Evolutionary conservation across 1,140 invertebrate species (phyloP), one percentile per base, ranked within the genome.

Genomic region (Macrobrachium nipponense): DNA sequence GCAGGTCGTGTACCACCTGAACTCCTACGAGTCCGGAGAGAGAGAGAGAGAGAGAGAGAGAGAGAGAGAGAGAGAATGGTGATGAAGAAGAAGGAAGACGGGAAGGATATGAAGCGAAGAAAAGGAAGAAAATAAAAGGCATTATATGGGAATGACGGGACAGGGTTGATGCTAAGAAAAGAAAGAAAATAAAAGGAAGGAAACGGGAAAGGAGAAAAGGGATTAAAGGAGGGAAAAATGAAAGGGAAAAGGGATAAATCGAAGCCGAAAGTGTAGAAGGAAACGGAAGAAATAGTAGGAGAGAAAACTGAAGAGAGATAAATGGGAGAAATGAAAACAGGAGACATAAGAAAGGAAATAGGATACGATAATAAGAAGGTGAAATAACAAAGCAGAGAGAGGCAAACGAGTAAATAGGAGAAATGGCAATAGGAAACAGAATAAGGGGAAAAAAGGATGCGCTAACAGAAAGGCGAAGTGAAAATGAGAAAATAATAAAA

Each of bases 11-110:
- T 36, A 36, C 27, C 27, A 36, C 27, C 27, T 36, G 27, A 36
- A 36, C 27, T 36, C 27, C 27, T 36, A 36, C 27, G 27, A 36
- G 27, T 36, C 27, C 27, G 27, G 70, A 73, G 20, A 73, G n/a
- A 23, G 70, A 73, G n/a, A 73, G 70, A 73, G n/a, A 73, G 70
- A 73, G n/a, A 73, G 70, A 73, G n/a, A 73, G 70, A 73, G 27
- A 73, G 7, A 36, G 23, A 15, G 72, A 73, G 7, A 73, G 27
- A 73, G 72, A 36, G 72, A 73, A 27, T 12, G 14, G 43, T 36
- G 27, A 36, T 36, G 27, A 36, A 36, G 27, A 4, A 36, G 27
- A 4, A 36, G 27, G 27, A 36, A 36, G 27, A 4, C 27, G 27
- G 27, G 27, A 36, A 36, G 27, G 27, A 36, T 1, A 4, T 36